Percentiles rank a stretch among this genome's conserved stretches.
These are phyloP conservation scores for Mesocentrotus franciscanus DNA, from an alignment of 53 echinoderm and acorn worm species.

Conservation along the genomic window DNA sequence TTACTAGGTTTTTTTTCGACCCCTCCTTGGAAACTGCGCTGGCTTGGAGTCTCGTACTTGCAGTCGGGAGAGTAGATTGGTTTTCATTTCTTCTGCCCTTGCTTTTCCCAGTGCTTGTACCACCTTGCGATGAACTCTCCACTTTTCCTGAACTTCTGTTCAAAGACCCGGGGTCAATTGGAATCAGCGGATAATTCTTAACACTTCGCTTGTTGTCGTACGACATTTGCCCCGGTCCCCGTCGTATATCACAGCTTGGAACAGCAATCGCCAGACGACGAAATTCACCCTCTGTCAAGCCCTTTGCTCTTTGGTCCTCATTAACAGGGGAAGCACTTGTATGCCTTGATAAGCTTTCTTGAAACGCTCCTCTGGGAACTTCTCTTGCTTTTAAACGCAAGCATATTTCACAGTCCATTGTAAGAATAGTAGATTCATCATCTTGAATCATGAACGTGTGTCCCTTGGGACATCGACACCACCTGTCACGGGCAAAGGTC, in stretches of 20 bases:
- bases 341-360: background rate
- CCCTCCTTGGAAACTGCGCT: background rate
- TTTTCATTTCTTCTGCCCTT: background rate
- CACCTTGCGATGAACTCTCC: background rate
- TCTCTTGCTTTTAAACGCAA: background rate
- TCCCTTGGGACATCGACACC: background rate
- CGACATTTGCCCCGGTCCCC: background rate
- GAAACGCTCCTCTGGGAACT: background rate
- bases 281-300: background rate
- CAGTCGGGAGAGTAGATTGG: background rate
- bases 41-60: background rate
- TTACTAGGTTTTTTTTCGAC: background rate
- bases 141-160: background rate
- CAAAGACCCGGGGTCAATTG: background rate
- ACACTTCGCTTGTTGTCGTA: background rate
- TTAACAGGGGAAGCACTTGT: background rate
- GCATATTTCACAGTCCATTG: slow-evolving; percentile 5
- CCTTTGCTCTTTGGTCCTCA: background rate
- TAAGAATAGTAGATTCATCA: background rate
- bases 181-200: background rate
- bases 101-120: background rate
- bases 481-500: slow-evolving; percentile 26
- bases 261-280: slow-evolving; percentile 9
- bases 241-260: background rate
- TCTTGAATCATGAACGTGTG: slow-evolving; percentile 18